phyloP scores from a whole-genome alignment of 64 coral and sea anemone species.

The Pocillopora damicornis region DNA sequence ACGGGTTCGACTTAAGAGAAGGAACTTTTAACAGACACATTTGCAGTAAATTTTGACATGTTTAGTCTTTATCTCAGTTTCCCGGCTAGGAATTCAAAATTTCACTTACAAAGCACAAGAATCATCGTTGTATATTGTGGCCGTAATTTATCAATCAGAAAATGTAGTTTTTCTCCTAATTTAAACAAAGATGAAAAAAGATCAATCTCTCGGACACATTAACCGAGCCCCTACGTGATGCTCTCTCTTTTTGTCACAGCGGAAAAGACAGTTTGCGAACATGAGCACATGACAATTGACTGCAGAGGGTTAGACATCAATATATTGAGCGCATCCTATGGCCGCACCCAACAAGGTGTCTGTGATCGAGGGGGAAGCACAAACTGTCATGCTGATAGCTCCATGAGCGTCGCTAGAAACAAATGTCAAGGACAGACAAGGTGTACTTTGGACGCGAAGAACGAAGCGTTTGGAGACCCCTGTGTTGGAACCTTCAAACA shows the following conservation, averaged over 20 bases:
- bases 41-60: too few relatives aligned
- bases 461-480: neutral
- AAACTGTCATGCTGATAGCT: neutral
- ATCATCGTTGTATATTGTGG: too few relatives aligned
- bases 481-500: neutral
- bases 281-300: neutral
- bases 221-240: neutral
- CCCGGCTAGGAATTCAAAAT: too few relatives aligned
- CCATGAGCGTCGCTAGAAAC: neutral
- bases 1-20: too few relatives aligned
- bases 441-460: neutral
- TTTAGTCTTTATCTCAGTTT: too few relatives aligned
- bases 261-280: neutral
- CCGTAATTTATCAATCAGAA: too few relatives aligned
- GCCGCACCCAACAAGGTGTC: neutral
- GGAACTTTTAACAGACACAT: too few relatives aligned
- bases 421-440: neutral
- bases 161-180: too few relatives aligned
- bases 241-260: neutral
- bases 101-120: too few relatives aligned
- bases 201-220: too few relatives aligned
- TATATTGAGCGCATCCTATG: neutral
- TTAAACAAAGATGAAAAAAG: too few relatives aligned
- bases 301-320: neutral
- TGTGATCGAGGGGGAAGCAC: neutral